These are phyloP conservation scores for Yponomeuta sedellus DNA, from an alignment of 2,888 invertebrate species.

Conservation along the genomic window DNA sequence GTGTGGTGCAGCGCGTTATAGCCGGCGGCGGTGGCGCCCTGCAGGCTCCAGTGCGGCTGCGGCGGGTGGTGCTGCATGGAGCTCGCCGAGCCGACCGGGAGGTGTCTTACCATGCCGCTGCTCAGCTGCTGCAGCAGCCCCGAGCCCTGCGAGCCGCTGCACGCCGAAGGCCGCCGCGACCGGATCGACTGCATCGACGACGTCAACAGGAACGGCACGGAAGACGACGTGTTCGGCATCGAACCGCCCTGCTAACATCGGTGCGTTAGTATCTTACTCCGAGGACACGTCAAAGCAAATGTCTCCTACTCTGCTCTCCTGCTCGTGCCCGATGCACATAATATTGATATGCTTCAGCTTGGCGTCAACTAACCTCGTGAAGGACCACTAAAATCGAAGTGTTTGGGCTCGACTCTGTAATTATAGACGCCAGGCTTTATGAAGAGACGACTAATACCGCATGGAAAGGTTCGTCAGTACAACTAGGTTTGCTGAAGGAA, in stretches of 20 bases:
- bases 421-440: no score
- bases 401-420: no score
- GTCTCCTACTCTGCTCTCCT: not conserved
- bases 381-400: no score
- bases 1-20: conserved; percentile 72
- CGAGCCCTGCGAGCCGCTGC: conserved; percentile 83
- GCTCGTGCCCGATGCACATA: no score
- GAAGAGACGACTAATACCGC: no score
- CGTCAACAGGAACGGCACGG: conserved; percentile 89
- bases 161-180: conserved; percentile 82
- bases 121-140: conserved; percentile 92
- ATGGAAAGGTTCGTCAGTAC: no score
- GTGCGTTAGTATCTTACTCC: not conserved
- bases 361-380: no score
- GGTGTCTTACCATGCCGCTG: conserved; percentile 95
- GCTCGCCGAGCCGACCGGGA: conserved; percentile 81
- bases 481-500: no score
- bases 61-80: conserved; percentile 66
- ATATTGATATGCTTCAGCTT: no score
- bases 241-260: conserved; percentile 82
- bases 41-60: conserved; percentile 68
- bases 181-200: conserved; percentile 77
- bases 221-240: conserved; percentile 93
- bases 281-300: not conserved
- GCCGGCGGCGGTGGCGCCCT: conserved; percentile 70